Conservation (phyloP, 92 coral and sea anemone genomes). For the Parazoanthus darwini region DNA sequence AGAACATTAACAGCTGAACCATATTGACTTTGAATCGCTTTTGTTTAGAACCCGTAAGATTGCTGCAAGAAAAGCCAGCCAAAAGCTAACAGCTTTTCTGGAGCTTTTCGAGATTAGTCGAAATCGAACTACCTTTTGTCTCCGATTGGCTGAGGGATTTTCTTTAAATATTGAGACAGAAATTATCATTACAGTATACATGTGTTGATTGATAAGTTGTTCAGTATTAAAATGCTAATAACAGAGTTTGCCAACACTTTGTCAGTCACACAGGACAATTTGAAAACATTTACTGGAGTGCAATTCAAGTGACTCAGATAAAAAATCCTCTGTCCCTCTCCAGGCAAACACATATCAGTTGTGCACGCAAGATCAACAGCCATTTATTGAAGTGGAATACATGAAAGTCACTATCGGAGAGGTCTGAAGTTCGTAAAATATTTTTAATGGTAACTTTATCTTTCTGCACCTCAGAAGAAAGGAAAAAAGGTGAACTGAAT, state of each 20-base stretch:
- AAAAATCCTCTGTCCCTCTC: not conserved
- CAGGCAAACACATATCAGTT: not conserved
- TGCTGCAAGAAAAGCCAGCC: not conserved
- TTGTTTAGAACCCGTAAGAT: not conserved
- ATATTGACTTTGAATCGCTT: not conserved
- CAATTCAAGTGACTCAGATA: not conserved
- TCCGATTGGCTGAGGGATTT: not conserved
- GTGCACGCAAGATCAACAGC: not conserved
- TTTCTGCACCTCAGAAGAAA: not conserved
- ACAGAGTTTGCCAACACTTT: constrained; percentile 14
- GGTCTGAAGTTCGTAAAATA: not conserved
- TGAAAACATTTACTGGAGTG: not conserved
- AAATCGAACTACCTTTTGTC: constrained; percentile 7
- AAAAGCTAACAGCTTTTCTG: not conserved
- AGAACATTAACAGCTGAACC: not conserved
- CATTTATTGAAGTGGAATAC: not conserved
- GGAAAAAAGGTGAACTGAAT: not conserved
- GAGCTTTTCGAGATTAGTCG: not conserved
- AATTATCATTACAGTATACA: not conserved
- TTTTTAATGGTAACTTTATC: not conserved
- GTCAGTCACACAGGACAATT: not conserved
- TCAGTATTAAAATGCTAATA: constrained; percentile 1
- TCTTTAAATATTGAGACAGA: not conserved
- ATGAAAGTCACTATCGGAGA: not conserved
- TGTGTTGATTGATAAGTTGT: constrained; percentile 8